Percentiles rank a stretch among this genome's conserved stretches.
phyloP scores from a whole-genome alignment of 1,140 invertebrate species.

The Lepidostoma basale region DNA sequence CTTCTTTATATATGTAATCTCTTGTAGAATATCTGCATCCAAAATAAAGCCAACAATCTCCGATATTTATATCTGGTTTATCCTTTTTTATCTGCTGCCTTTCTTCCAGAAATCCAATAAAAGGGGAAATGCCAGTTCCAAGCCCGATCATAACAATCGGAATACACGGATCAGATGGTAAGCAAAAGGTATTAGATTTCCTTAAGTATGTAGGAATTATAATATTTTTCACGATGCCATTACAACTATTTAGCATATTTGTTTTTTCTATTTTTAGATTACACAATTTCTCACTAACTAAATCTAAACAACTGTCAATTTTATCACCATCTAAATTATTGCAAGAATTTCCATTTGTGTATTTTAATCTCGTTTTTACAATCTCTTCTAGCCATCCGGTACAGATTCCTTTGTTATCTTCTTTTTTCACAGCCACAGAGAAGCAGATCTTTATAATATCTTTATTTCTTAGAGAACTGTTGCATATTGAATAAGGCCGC shows the following conservation, averaged over 20 bases:
- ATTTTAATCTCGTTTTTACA: slow-evolving; percentile 7
- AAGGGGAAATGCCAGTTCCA: slow-evolving; percentile 85
- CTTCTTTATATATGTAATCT: slow-evolving; percentile 68
- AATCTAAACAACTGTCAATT: too few relatives aligned
- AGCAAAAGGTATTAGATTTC: slow-evolving; percentile 63
- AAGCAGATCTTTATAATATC: slow-evolving; percentile 70
- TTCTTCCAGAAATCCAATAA: slow-evolving; percentile 70
- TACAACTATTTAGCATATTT: too few relatives aligned
- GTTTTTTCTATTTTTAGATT: too few relatives aligned
- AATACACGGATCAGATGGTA: slow-evolving; percentile 60
- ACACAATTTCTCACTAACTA: too few relatives aligned
- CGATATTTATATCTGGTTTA: slow-evolving; percentile 48
- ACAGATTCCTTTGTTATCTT: slow-evolving; percentile 67
- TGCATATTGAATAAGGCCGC: slow-evolving; percentile 81
- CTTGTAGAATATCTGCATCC: slow-evolving; percentile 72
- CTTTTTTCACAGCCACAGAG: slow-evolving; percentile 64
- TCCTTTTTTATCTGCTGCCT: slow-evolving; percentile 51
- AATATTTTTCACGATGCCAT: slow-evolving; percentile 3
- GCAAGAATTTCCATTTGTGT: background rate
- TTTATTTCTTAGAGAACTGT: slow-evolving; percentile 61
- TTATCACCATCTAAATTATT: background rate
- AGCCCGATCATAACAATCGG: slow-evolving; percentile 81
- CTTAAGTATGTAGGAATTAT: slow-evolving; percentile 67
- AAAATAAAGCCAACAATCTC: slow-evolving; percentile 71
- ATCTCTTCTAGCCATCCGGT: slow-evolving; percentile 67